Conservation (phyloP, 1,140 invertebrate genomes). For the Myzus persicae region DNA sequence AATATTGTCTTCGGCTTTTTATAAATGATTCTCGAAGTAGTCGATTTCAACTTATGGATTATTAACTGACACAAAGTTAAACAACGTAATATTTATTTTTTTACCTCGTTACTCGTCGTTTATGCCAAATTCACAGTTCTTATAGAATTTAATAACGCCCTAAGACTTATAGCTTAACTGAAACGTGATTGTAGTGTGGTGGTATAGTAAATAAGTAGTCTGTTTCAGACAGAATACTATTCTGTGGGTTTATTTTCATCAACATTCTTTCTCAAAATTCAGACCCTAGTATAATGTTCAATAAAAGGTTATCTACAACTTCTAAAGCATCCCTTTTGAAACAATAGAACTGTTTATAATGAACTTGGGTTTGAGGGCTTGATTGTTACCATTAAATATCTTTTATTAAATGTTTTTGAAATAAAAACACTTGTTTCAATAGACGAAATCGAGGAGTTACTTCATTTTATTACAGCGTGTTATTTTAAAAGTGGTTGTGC, state of each 20-base stretch:
- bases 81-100: neutral
- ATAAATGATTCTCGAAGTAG: neutral
- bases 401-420: neutral
- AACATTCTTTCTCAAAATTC: neutral
- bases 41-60: neutral
- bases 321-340: neutral
- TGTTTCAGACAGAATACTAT: neutral
- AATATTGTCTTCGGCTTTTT: neutral
- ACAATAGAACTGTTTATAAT: constrained; percentile 22
- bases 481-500: neutral
- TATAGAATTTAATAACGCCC: neutral
- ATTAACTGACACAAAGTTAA: neutral
- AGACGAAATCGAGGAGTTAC: neutral
- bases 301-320: constrained; percentile 26
- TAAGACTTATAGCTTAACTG: neutral
- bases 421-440: neutral
- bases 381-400: neutral
- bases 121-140: neutral
- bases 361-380: neutral
- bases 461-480: neutral
- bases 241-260: neutral
- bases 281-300: neutral
- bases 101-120: neutral
- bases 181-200: neutral
- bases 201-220: neutral